Percentiles rank a stretch among this genome's conserved stretches.
Evolutionary conservation across 2,113 vertebrate species (phyloP).

Genomic region (Riparia riparia): DNA sequence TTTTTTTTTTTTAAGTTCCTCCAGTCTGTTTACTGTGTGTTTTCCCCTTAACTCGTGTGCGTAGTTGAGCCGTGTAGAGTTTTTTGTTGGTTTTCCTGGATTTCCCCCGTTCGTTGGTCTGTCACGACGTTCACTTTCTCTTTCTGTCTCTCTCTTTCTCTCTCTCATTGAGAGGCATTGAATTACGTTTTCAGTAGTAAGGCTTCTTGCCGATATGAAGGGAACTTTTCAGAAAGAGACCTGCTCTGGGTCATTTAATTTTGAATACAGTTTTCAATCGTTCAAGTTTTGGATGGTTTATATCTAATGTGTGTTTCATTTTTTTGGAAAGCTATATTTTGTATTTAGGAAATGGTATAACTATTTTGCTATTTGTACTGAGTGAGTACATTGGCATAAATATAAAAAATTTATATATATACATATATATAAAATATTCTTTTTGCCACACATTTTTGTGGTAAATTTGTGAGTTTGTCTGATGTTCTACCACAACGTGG

Average conservation of each 20-base stretch:
- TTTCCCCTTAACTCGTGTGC: slow-evolving; percentile 32
- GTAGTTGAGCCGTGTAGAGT: slow-evolving; percentile 67
- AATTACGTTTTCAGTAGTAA: slow-evolving; percentile 87
- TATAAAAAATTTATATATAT: slow-evolving; percentile 84
- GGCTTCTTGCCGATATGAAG: slow-evolving; percentile 87
- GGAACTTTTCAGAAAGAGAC: slow-evolving; percentile 86
- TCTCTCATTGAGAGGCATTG: slow-evolving; percentile 82
- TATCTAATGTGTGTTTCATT: slow-evolving; percentile 89
- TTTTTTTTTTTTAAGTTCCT: slow-evolving; percentile 43
- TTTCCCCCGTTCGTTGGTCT: slow-evolving; percentile 47
- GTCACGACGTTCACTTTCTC: slow-evolving; percentile 46
- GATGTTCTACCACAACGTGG: slow-evolving; percentile 86
- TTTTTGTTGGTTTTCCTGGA: slow-evolving; percentile 65
- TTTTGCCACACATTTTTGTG: slow-evolving; percentile 87
- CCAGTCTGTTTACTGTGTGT: slow-evolving; percentile 48
- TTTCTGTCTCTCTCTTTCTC: slow-evolving; percentile 66
- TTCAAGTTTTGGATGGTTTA: slow-evolving; percentile 89
- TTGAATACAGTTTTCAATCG: slow-evolving; percentile 87
- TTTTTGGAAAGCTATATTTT: slow-evolving; percentile 90
- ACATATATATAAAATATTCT: slow-evolving; percentile 86
- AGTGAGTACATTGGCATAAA: slow-evolving; percentile 88
- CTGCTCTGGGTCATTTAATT: slow-evolving; percentile 84
- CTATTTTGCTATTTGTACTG: slow-evolving; percentile 88
- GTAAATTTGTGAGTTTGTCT: slow-evolving; percentile 84
- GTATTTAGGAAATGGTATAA: slow-evolving; percentile 87